These are phyloP conservation scores for Oxyscelio sp. DNA, from an alignment of 2,888 invertebrate genomes.

Conservation along the genomic window DNA sequence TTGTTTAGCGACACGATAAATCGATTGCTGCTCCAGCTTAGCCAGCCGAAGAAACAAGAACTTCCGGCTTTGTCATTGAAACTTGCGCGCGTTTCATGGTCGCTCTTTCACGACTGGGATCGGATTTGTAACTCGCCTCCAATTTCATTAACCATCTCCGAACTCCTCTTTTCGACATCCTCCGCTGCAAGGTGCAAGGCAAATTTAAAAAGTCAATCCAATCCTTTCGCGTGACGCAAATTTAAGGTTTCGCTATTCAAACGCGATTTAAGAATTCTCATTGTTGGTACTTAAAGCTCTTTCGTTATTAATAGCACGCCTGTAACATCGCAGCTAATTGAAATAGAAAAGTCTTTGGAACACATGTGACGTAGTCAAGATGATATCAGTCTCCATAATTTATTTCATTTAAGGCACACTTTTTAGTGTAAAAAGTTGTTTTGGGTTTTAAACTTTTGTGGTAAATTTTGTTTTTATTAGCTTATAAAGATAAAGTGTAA, in stretches of 20 bases:
- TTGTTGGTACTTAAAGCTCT: slow-evolving; percentile 64
- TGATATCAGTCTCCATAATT: slow-evolving; percentile 35
- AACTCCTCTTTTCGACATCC: neutral
- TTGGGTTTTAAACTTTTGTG: too few species aligned
- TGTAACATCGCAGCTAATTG: slow-evolving; percentile 59
- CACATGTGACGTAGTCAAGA: slow-evolving; percentile 14
- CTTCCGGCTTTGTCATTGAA: slow-evolving; percentile 55
- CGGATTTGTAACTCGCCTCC: too few species aligned
- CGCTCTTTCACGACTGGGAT: too few species aligned
- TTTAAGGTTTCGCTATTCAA: slow-evolving; percentile 19
- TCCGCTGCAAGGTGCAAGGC: neutral
- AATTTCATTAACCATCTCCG: too few species aligned
- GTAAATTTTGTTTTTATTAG: too few species aligned
- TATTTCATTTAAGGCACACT: too few species aligned
- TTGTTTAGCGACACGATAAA: slow-evolving; percentile 23
- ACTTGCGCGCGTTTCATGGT: slow-evolving; percentile 50
- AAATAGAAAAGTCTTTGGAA: slow-evolving; percentile 64
- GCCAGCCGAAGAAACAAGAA: slow-evolving; percentile 21
- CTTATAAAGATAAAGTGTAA: too few species aligned
- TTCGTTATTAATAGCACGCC: slow-evolving; percentile 59
- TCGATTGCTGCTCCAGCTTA: slow-evolving; percentile 18
- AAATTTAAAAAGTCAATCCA: neutral
- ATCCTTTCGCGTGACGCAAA: too few species aligned
- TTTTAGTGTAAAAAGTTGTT: too few species aligned
- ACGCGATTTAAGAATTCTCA: slow-evolving; percentile 55